A percentile compares a stretch with the other conserved stretches of the same genome.
Evolutionary conservation across 2,113 vertebrate species (phyloP).

Genomic region (Malurus cyaneus): DNA sequence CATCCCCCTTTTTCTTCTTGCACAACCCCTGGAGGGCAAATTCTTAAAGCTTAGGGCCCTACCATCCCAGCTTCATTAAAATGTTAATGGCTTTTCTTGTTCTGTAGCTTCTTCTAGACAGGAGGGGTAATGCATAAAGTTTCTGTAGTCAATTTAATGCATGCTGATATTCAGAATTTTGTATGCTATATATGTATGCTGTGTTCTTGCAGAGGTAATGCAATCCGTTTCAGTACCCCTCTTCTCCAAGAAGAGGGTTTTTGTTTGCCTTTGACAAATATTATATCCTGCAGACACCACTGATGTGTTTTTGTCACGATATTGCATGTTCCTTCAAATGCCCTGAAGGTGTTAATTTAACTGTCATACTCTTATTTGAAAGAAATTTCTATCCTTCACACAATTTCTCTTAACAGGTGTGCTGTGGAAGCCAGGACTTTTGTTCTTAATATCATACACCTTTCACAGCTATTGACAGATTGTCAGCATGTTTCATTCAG

Average conservation of each 20-base stretch:
- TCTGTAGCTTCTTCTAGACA: slow-evolving; percentile 39
- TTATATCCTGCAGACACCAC: not conserved
- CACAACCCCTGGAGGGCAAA: not conserved
- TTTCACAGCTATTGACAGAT: not conserved
- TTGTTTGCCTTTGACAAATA: not conserved
- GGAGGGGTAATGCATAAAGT: not conserved
- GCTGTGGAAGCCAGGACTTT: not conserved
- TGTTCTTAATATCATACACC: not conserved
- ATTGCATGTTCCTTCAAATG: not conserved
- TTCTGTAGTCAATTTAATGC: slow-evolving; percentile 1
- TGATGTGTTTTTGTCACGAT: not conserved
- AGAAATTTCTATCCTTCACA: not conserved
- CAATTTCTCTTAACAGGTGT: not conserved
- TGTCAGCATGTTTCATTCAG: not conserved
- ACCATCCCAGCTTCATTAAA: not conserved
- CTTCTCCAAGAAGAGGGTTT: not conserved
- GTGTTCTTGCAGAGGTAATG: not conserved
- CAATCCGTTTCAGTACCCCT: not conserved
- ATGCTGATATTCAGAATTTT: not conserved
- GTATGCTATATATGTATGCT: not conserved
- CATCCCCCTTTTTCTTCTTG: not conserved
- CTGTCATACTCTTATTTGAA: not conserved
- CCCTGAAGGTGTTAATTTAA: not conserved
- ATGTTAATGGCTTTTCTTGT: slow-evolving; percentile 40
- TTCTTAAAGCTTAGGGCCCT: not conserved